Evolutionary conservation across 1,140 invertebrate species (phyloP), one percentile per base, ranked within the genome.

Genomic region (Oncopodura yosiiana): DNA sequence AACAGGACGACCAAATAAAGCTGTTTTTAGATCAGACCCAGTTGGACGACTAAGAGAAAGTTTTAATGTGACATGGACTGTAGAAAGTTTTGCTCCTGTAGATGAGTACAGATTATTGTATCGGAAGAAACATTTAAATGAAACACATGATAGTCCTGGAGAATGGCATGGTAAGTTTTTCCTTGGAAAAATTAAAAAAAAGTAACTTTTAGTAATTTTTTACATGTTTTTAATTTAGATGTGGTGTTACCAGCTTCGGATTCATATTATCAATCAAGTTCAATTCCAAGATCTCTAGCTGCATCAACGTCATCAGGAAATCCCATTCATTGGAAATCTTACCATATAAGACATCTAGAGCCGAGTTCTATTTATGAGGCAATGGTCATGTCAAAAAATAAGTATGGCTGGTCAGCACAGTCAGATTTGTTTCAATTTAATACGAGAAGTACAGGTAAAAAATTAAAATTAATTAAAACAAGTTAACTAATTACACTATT

Each of bases 111-210:
- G 80, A 67, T 67, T 82, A 49, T 75, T 74, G 49, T 82, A 77
- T 69, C 70, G 79, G 54, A 77, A 76, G 65, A 69, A 80, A 54
- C 75, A 77, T 27, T 73, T 76, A 69, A 84, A 84, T 69, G 78
- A 82, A 61, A 77, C 81, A 2, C 81, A 80, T 68, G 80, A 82
- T 66, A 76, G 78, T 66, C 80, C 80, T 0, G 81, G 81, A 0
- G 76, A 80, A 52, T 85, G 82, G 82, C 81, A 83, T 60, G n/a
- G n/a, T n/a, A n/a, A n/a, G n/a, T n/a, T n/a, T n/a, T n/a, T n/a
- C n/a, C n/a, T n/a, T n/a, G n/a, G n/a, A n/a, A n/a, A n/a, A n/a
- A n/a, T n/a, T n/a, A n/a, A n/a, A n/a, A n/a, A n/a, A n/a, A n/a
- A n/a, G n/a, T n/a, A n/a, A n/a, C n/a, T n/a, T n/a, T n/a, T n/a